Evolutionary conservation across 2,797 vertebrate genomes (phyloP), one percentile per base, ranked within the genome.

Genomic region (Percopsis omiscomaycus): DNA sequence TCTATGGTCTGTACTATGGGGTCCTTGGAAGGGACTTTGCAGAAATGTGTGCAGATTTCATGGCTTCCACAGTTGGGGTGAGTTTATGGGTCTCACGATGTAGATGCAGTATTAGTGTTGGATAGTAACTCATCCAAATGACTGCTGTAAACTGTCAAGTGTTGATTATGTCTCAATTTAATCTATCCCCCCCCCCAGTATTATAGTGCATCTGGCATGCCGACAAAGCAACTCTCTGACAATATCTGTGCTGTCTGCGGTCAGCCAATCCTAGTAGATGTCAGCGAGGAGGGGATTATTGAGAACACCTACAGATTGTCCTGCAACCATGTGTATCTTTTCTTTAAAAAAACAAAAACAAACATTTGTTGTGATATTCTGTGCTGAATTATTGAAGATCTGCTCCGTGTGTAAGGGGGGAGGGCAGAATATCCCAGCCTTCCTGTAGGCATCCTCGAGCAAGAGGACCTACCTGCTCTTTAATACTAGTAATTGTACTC

Each of bases 271-370:
- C 94, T 98, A 0, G 98, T 99, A 29, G 96, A 98, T 0, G 95
- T 99, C 83, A 98, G 93, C 0, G 97, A 98, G 76, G 98, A 99
- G 49, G 98, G 98, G 32, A 98, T 99, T 79, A 97, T 99, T 0
- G 98, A 99, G 89, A 99, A 99, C 89, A 99, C 98, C 0, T 99
- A 96, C 84, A 93, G 96, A 56, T 92, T 99, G 30, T 96, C 96
- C 85, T 99, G 97, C 91, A 97, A 98, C 84, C 97, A 99, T 14
- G 96, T 99, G 97, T 99, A 99, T 98, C 95, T 94, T 95, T 79
- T 50, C 29, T 11, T 22, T 55, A n/a, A 56, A 47, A 57, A 49
- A 3, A 50, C 14, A 46, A 0, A 1, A 3, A 62, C 3, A 3
- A 0, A 6, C 28, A 12, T 28, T 16, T 8, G 37, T 32, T 11